These are phyloP conservation scores for Oncorhynchus gorbuscha DNA, from an alignment of 2,113 vertebrate genomes.

Conservation along the genomic window DNA sequence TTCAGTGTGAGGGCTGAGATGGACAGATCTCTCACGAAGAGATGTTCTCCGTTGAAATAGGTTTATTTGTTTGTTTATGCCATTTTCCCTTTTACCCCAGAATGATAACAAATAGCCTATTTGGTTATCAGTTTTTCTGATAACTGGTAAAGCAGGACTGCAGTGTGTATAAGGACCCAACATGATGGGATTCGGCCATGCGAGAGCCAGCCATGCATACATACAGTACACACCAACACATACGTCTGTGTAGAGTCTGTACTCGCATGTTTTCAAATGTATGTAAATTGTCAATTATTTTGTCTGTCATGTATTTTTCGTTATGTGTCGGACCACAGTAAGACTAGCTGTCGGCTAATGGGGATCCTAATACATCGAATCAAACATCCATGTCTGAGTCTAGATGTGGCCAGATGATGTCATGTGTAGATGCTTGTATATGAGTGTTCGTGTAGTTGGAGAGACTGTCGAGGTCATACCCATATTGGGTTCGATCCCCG, in stretches of 20 bases:
- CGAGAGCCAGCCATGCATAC: neutral
- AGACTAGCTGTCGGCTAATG: no score
- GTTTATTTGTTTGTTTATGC: constrained; percentile 22
- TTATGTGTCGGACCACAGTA: no score
- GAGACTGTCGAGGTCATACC: neutral
- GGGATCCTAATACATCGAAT: neutral
- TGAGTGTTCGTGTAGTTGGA: neutral
- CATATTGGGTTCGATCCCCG: no score
- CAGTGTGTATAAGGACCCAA: neutral
- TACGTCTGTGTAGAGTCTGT: neutral
- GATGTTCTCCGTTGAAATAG: neutral
- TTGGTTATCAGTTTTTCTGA: neutral
- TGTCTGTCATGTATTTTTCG: neutral
- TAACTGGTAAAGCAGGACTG: neutral
- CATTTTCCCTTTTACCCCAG: neutral
- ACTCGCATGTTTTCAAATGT: neutral
- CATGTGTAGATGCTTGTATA: constrained; percentile 4
- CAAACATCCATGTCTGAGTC: neutral
- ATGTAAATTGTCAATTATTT: neutral
- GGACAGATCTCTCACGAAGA: no score
- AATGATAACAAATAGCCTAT: neutral
- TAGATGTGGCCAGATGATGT: neutral
- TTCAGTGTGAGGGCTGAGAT: no score
- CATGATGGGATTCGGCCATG: neutral
- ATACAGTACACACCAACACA: neutral